Percentiles rank a stretch among this genome's conserved stretches.
These are phyloP conservation scores for Acanthosepion esculentum DNA, from an alignment of 2,888 invertebrate genomes.

Conservation along the genomic window DNA sequence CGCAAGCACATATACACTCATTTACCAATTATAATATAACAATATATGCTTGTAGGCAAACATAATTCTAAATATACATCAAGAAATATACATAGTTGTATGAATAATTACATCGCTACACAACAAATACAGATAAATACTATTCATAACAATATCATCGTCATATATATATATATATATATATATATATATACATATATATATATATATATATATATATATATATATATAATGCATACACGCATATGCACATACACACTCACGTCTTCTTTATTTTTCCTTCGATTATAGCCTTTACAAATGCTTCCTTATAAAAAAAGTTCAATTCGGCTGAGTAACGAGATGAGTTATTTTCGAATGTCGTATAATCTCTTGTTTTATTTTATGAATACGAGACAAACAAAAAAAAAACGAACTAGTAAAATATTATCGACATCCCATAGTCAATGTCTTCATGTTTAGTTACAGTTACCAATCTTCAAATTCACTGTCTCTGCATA, in stretches of 20 bases:
- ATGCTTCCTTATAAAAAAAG: not conserved
- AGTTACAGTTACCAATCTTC: not conserved
- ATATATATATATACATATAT: not conserved
- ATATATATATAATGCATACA: not conserved
- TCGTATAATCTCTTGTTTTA: not conserved
- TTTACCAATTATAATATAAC: not conserved
- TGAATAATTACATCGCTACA: slow-evolving; percentile 16
- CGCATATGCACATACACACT: not conserved
- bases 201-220: not conserved
- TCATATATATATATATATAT: not conserved
- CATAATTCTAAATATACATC: not conserved
- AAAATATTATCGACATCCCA: too few relatives aligned
- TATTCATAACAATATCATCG: not conserved
- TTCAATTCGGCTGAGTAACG: not conserved
- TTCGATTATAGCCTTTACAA: not conserved
- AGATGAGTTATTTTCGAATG: not conserved
- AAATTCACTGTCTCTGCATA: not conserved
- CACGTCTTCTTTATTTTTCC: not conserved
- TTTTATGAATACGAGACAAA: not conserved
- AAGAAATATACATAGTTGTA: slow-evolving; percentile 7
- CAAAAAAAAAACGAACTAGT: too few relatives aligned
- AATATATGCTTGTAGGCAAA: not conserved
- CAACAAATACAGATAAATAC: not conserved
- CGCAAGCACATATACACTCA: not conserved
- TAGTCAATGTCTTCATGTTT: not conserved